Evolutionary conservation across 2,888 invertebrate genomes (phyloP), one percentile per base, ranked within the genome.

Genomic region (Rambutsinella grinnellia): DNA sequence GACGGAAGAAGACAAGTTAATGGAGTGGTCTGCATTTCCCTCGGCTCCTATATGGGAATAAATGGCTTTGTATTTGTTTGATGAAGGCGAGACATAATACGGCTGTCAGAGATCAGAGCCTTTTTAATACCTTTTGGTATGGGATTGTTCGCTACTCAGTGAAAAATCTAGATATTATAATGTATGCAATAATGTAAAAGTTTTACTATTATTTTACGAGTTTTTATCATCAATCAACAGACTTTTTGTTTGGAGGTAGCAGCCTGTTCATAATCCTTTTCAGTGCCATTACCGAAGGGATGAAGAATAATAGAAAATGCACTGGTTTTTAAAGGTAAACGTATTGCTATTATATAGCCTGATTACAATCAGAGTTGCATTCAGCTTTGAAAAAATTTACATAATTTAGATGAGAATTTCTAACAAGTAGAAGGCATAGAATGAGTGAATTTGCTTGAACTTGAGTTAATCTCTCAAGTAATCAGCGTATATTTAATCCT

Each of bases 231-330:
- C 36, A 36, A 36, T 36, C 36, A 36, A 13, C 36, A 36, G 5
- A 36, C 8, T 19, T 46, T 24, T 74, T 74, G 74, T 74, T 74
- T 61, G n/a, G 61, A 74, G 74, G 74, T 74, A 74, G 57, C 74
- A 74, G 74, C 54, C 60, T 66, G 60, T 57, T 57, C 46, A 65
- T 72, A 74, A 74, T 74, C 66, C 65, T 51, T 23, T 23, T 24
- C n/a, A n/a, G n/a, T n/a, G n/a, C n/a, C n/a, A n/a, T n/a, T n/a
- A n/a, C n/a, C n/a, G n/a, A n/a, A n/a, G n/a, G n/a, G n/a, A n/a
- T n/a, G n/a, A n/a, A n/a, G n/a, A n/a, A n/a, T n/a, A n/a, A n/a
- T n/a, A n/a, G n/a, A n/a, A n/a, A n/a, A n/a, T n/a, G n/a, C n/a
- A n/a, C n/a, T n/a, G n/a, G n/a, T n/a, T n/a, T n/a, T n/a, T n/a